Evolutionary conservation across 2,113 vertebrate genomes (phyloP), one percentile per base, ranked within the genome.

Genomic region (Sterrhoptilus dennistouni): DNA sequence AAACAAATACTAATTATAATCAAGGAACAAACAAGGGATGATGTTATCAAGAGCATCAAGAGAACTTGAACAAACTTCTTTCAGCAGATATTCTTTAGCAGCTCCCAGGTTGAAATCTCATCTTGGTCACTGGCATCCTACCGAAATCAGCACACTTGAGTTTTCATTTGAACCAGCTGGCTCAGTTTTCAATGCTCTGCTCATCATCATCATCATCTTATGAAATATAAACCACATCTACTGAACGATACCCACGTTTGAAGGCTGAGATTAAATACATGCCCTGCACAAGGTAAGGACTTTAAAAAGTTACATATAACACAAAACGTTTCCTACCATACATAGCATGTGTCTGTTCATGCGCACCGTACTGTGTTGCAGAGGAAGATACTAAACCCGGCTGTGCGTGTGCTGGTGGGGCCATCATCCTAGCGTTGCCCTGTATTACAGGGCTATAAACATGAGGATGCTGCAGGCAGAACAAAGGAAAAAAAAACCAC

Each of bases 341-440:
- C 99, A 99, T 99, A 69, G 99, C 98, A 98, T 99, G 99, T 70
- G 99, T 99, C 99, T 99, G 99, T 97, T 99, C 99, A 80, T 98
- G 98, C 89, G 98, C 97, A 91, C 98, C 99, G 95, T 99, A 99
- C 98, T 99, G 99, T 92, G 98, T 97, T 77, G 99, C 98, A 50
- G 99, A 99, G 70, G 99, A 99, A 22, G 99, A 99, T 56, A 99
- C 99, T 79, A 99, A 98, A 83, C 98, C 97, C 79, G 99, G 99
- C 94, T 99, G 99, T 78, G 98, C 99, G 12, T 99, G 99, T 23
- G 98, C 91, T 61, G 98, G 98, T 28, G 99, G 98, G 12, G 98
- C 99, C 98, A 99, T 99, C 99, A 99, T 99, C 92, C 99, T 98
- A 88, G 99, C 98, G 60, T 97, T 98, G 83, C 99, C 98, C 98